A percentile compares a stretch with the other conserved stretches of the same genome.
These are phyloP conservation scores for Tretioscincus oriximinensis DNA, from an alignment of 2,113 vertebrate species.

Conservation along the genomic window DNA sequence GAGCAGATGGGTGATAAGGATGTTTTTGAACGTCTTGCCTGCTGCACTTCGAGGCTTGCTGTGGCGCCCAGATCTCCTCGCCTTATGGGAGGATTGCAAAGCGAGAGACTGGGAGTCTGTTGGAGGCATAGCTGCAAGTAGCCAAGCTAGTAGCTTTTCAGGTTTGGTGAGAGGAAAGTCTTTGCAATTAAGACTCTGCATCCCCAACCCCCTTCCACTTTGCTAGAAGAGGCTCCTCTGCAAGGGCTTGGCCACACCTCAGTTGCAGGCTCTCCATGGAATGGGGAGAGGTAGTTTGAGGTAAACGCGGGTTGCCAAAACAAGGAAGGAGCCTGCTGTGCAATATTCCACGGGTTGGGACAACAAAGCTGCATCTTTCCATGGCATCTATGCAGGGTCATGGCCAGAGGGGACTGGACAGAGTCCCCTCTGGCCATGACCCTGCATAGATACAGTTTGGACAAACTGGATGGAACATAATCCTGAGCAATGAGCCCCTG, in stretches of 20 bases:
- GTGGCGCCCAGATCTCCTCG: neutral
- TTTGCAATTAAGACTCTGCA: neutral
- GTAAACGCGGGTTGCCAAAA: neutral
- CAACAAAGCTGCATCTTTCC: neutral
- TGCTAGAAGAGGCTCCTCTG: neutral
- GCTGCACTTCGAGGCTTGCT: too few relatives aligned
- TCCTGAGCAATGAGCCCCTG: too few relatives aligned
- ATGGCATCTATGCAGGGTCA: too few relatives aligned
- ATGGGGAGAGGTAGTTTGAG: slow-evolving; percentile 3
- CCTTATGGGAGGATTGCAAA: neutral
- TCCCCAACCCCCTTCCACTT: neutral
- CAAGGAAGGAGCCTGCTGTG: slow-evolving; percentile 1
- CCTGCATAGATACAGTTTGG: too few relatives aligned
- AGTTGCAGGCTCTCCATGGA: slow-evolving; percentile 1
- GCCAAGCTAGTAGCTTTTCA: neutral
- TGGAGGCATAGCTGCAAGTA: neutral
- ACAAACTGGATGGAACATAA: too few relatives aligned
- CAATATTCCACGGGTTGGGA: neutral
- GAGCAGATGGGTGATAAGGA: neutral
- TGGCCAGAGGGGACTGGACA: too few relatives aligned
- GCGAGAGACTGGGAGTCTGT: neutral
- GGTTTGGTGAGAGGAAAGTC: neutral
- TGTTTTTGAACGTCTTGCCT: neutral
- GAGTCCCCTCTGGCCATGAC: too few relatives aligned
- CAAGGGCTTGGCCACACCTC: neutral